Conservation (phyloP, 2,113 vertebrate species). For the Boleophthalmus pectinirostris region DNA sequence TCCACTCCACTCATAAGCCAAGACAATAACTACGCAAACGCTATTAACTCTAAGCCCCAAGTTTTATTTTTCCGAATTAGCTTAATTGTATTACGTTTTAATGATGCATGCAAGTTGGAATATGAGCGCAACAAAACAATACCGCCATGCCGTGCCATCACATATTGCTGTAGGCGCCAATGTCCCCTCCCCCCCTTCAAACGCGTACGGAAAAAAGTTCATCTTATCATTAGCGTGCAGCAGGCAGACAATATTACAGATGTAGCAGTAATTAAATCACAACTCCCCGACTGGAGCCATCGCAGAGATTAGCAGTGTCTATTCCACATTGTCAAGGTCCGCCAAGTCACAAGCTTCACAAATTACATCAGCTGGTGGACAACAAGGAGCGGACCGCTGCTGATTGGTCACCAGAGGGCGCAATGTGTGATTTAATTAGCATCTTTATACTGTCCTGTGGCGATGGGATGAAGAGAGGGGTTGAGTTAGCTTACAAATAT, state of each 20-base stretch:
- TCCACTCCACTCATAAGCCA: not conserved
- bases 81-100: slow-evolving; percentile 24
- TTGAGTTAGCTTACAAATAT: too few relatives aligned
- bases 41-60: slow-evolving; percentile 6
- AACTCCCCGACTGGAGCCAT: slow-evolving; percentile 28
- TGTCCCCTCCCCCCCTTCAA: slow-evolving; percentile 14
- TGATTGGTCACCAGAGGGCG: slow-evolving; percentile 35
- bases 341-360: slow-evolving; percentile 41
- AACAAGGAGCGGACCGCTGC: slow-evolving; percentile 33
- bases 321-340: slow-evolving; percentile 34
- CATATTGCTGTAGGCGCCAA: slow-evolving; percentile 8
- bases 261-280: slow-evolving; percentile 44
- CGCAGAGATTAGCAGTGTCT: slow-evolving; percentile 36
- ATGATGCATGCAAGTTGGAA: slow-evolving; percentile 29
- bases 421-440: slow-evolving; percentile 17
- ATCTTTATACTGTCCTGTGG: slow-evolving; percentile 11
- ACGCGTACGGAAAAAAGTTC: slow-evolving; percentile 25
- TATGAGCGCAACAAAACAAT: slow-evolving; percentile 23
- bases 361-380: slow-evolving; percentile 55
- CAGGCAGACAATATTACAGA: slow-evolving; percentile 32
- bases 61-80: slow-evolving; percentile 31
- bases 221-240: slow-evolving; percentile 26
- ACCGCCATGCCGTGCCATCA: slow-evolving; percentile 11
- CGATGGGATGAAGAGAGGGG: not conserved
- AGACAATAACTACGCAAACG: slow-evolving; percentile 3